A percentile compares a stretch with the other conserved stretches of the same genome.
These are phyloP conservation scores for Baryphthengus martii DNA, from an alignment of 2,113 vertebrate genomes.

Conservation along the genomic window DNA sequence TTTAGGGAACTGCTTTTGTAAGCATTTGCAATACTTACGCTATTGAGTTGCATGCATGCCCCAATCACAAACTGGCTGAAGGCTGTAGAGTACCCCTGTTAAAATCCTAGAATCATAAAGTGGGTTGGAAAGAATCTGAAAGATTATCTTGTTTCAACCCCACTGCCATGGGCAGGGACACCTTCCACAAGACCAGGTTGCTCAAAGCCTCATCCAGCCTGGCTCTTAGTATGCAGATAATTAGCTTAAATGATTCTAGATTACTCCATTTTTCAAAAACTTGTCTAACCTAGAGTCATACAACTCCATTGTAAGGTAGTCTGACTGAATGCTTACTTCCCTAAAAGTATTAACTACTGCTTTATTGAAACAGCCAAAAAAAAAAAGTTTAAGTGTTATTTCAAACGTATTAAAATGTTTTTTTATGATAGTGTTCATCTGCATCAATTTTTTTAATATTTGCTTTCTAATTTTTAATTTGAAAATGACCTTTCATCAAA, in stretches of 20 bases:
- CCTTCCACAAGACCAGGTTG: neutral
- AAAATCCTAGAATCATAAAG: neutral
- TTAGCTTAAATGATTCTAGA: neutral
- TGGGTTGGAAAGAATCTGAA: neutral
- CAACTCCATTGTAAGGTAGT: neutral
- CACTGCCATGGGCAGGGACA: too few species aligned
- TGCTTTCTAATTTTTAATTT: conserved; percentile 22
- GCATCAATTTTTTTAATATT: neutral
- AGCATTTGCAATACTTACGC: neutral
- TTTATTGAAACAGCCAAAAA: neutral
- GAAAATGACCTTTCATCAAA: conserved; percentile 20
- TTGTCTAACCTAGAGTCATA: neutral
- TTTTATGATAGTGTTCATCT: neutral
- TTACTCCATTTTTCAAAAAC: neutral
- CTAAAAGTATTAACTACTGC: neutral
- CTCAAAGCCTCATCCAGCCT: neutral
- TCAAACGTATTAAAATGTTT: neutral
- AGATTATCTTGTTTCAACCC: neutral
- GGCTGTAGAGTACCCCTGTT: neutral
- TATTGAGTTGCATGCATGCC: neutral
- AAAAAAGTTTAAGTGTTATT: neutral
- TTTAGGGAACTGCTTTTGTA: neutral
- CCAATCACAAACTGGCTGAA: neutral
- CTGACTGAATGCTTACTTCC: neutral
- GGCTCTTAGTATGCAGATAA: neutral